Evolutionary conservation across 1,140 invertebrate species (phyloP), one percentile per base, ranked within the genome.

Genomic region (Halyomorpha halys): DNA sequence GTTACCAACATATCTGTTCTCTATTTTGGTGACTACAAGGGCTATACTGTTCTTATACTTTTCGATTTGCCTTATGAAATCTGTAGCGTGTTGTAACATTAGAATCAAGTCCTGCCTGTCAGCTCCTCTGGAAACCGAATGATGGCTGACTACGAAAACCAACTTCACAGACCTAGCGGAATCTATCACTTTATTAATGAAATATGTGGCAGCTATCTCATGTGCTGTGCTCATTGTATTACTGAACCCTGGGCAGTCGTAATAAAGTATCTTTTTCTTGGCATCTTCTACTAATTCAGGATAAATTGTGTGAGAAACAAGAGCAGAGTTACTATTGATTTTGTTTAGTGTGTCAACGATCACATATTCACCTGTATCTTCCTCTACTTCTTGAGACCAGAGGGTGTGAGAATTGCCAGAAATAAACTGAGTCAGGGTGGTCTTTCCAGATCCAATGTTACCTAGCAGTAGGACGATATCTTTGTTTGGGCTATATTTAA

Each of bases 211-310:
- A 6, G 66, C 64, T 15, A 71, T 69, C 21, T 71, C 70, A 25
- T 60, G 53, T 19, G 44, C 59, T 14, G 64, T 19, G n/a, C 34
- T 53, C 0, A 69, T 51, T 2, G 66, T 69, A 60, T 71, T 69
- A 18, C 59, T 61, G 64, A 71, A 71, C 18, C 70, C 70, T 2
- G 70, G 70, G 30, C 60, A 64, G 59, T 71, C 70, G 45, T 68
- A 69, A 39, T 67, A 66, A 21, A 34, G 25, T 27, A 23, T 45
- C 0, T 56, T 64, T 2, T 27, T 66, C 4, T 59, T 47, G 2
- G 0, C 16, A 44, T 68, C 61, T 21, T 23, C 23, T 16, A 56
- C 18, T 5, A 56, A 25, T 8, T 56, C 53, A 16, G 53, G 53
- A 25, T 64, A 65, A 4, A 68, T 49, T 19, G 70, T 69, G 21